Evolutionary conservation across 1,140 invertebrate genomes (phyloP).

Genomic region (Drosophila kanapiae): DNA sequence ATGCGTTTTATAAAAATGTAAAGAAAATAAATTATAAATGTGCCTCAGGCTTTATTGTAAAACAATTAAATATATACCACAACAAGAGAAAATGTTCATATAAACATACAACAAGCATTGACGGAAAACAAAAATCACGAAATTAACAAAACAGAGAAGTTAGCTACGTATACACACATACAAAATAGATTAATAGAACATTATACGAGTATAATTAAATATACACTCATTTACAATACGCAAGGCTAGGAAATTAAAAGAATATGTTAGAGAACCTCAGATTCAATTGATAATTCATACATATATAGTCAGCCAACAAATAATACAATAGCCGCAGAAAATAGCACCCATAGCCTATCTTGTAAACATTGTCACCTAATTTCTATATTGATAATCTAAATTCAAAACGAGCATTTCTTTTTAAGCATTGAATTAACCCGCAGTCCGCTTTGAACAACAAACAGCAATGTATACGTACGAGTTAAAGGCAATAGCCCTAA

Average conservation of each 20-base stretch:
- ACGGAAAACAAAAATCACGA: slow-evolving; percentile 2
- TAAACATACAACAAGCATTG: slow-evolving; percentile 60
- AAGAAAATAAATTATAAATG: slow-evolving; percentile 64
- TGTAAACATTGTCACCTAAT: slow-evolving; percentile 44
- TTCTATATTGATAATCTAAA: slow-evolving; percentile 19
- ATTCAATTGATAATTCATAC: slow-evolving; percentile 32
- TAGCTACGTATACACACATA: slow-evolving; percentile 57
- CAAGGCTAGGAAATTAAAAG: slow-evolving; percentile 66
- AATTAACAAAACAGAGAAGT: slow-evolving; percentile 25
- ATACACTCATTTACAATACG: slow-evolving; percentile 77
- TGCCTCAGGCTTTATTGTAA: slow-evolving; percentile 84
- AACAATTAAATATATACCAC: slow-evolving; percentile 76
- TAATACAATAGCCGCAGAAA: slow-evolving; percentile 12
- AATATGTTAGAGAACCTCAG: slow-evolving; percentile 59
- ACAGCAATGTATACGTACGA: slow-evolving; percentile 22
- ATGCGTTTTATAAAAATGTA: slow-evolving; percentile 40
- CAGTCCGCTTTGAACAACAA: slow-evolving; percentile 53
- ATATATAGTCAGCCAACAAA: slow-evolving; percentile 45
- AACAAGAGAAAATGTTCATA: slow-evolving; percentile 50
- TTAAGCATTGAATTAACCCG: slow-evolving; percentile 31
- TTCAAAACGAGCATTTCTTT: slow-evolving; percentile 21
- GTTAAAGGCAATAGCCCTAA: slow-evolving; percentile 55
- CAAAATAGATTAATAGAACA: slow-evolving; percentile 64
- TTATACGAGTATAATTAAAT: slow-evolving; percentile 67
- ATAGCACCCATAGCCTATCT: slow-evolving; percentile 38